Evolutionary conservation across 2,888 invertebrate species (phyloP).

Genomic region (Caenorhabditis sp.): DNA sequence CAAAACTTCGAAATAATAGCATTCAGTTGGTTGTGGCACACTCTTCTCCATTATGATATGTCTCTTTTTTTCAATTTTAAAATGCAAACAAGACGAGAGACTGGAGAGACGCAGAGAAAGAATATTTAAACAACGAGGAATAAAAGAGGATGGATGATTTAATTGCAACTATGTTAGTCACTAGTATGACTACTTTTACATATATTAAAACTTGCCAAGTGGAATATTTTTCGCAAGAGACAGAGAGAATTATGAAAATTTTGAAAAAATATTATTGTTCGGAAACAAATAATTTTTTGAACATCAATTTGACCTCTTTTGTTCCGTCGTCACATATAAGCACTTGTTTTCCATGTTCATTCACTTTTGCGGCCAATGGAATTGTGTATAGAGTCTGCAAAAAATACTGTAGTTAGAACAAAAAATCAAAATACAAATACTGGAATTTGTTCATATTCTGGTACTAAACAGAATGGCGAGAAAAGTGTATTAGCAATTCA

Average conservation of each 20-base stretch:
- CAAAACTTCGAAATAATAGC: slow-evolving; percentile 31
- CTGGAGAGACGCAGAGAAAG: neutral
- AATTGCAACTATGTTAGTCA: neutral
- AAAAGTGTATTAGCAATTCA: no score
- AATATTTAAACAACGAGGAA: neutral
- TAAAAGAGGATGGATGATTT: neutral
- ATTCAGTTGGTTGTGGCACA: slow-evolving; percentile 15
- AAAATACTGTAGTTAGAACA: no score
- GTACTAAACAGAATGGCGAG: no score
- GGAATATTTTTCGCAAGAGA: no score
- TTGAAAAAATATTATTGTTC: no score
- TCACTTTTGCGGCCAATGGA: slow-evolving; percentile 15
- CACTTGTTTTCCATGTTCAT: slow-evolving; percentile 20
- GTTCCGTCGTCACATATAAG: slow-evolving; percentile 34
- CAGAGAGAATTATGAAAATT: no score
- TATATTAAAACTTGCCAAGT: neutral
- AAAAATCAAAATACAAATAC: slow-evolving; percentile 11
- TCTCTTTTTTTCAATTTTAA: neutral
- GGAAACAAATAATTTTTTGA: slow-evolving; percentile 25
- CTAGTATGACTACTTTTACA: neutral
- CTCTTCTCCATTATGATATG: neutral
- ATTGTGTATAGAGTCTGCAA: slow-evolving; percentile 23
- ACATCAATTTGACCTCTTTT: slow-evolving; percentile 27
- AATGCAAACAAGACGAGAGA: neutral
- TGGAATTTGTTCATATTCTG: no score